Conservation (phyloP, 2,888 invertebrate species). For the Brachypalpus laphriformis region DNA sequence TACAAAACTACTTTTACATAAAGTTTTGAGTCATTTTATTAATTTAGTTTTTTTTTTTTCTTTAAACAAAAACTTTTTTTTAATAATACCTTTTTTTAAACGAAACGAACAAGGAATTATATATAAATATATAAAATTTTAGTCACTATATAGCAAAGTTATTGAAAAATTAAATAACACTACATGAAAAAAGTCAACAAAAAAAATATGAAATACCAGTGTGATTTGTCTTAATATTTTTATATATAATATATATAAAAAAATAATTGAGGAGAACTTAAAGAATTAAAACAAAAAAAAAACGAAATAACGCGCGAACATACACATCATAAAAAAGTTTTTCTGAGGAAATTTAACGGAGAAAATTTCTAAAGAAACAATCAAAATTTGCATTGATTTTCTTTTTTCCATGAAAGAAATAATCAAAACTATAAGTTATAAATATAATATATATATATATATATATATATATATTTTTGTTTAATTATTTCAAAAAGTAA, state of each 20-base stretch:
- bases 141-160: slow-evolving; percentile 49
- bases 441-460: neutral
- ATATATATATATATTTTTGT: slow-evolving; percentile 3
- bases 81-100: slow-evolving; percentile 49
- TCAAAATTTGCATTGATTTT: slow-evolving; percentile 33
- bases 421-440: slow-evolving; percentile 39
- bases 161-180: slow-evolving; percentile 16
- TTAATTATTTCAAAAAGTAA: slow-evolving; percentile 47
- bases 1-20: slow-evolving; percentile 25
- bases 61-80: slow-evolving; percentile 61
- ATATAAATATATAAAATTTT: slow-evolving; percentile 28
- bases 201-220: slow-evolving; percentile 37
- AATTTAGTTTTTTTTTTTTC: slow-evolving; percentile 27
- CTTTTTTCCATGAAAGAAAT: slow-evolving; percentile 37
- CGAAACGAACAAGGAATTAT: slow-evolving; percentile 48
- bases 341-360: slow-evolving; percentile 5
- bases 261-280: slow-evolving; percentile 41
- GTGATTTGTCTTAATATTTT: slow-evolving; percentile 51
- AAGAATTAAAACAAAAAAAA: neutral
- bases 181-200: slow-evolving; percentile 7
- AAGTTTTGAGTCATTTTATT: slow-evolving; percentile 30
- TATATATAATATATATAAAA: slow-evolving; percentile 49
- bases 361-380: neutral
- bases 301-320: slow-evolving; percentile 20
- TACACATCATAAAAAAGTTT: slow-evolving; percentile 18